phyloP scores from a whole-genome alignment of 2,888 invertebrate species.

The Rhopalosiphum nymphaeae region DNA sequence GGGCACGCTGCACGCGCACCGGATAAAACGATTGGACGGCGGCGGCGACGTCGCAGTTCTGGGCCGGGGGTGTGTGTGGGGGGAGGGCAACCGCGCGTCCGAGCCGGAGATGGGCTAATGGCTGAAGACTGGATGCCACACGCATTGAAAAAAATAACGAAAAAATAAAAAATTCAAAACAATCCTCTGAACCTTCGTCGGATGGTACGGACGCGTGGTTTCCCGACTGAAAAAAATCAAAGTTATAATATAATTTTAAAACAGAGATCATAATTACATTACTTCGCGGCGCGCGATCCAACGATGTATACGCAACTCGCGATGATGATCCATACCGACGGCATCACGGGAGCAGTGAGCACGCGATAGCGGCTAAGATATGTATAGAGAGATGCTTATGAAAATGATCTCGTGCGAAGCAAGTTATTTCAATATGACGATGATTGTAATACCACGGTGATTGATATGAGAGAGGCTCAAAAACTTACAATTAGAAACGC shows the following conservation, averaged over 20 bases:
- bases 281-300: neutral
- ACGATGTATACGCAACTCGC: neutral
- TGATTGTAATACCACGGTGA: no score
- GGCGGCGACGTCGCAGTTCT: neutral
- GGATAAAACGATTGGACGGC: conserved; percentile 20
- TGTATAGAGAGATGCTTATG: neutral
- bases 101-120: conserved; percentile 51
- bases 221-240: neutral
- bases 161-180: conserved; percentile 13
- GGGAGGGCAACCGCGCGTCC: neutral
- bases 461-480: neutral
- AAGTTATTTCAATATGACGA: neutral
- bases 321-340: neutral
- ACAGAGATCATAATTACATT: neutral
- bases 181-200: conserved; percentile 9
- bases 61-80: neutral
- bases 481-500: neutral
- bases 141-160: conserved; percentile 40
- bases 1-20: neutral
- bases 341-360: neutral
- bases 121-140: conserved; percentile 58
- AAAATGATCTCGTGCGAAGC: neutral
- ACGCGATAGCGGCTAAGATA: neutral
- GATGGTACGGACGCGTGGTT: neutral
- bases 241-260: neutral